A percentile compares a stretch with the other conserved stretches of the same genome.
Evolutionary conservation across 2,113 vertebrate species (phyloP).

Genomic region (Pluvialis apricaria): DNA sequence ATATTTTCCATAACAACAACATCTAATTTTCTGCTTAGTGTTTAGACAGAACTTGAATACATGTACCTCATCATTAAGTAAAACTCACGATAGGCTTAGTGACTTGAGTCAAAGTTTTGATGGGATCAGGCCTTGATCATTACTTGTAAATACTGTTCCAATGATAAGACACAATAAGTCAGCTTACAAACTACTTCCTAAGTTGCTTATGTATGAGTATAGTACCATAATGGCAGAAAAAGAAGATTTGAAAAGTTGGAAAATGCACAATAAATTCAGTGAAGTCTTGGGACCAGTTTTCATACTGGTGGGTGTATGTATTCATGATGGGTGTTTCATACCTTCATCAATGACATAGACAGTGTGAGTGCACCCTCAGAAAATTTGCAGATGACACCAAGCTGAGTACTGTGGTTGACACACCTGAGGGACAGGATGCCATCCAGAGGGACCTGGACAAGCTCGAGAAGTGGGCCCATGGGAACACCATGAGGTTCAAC

Average conservation of each 20-base stretch:
- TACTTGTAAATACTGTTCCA: neutral
- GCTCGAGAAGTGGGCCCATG: fast-evolving
- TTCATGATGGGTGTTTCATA: neutral
- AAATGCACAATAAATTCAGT: neutral
- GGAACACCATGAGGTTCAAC: neutral
- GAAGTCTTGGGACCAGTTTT: neutral
- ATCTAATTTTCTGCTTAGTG: neutral
- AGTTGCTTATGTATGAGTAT: neutral
- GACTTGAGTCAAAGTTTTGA: neutral
- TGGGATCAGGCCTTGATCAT: neutral
- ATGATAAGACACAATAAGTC: neutral
- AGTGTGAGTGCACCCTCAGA: neutral
- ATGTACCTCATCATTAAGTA: neutral
- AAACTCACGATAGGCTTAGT: neutral
- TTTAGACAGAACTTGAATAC: neutral
- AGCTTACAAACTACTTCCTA: neutral
- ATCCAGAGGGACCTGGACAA: neutral
- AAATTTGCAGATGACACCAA: neutral
- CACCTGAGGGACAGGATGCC: fast-evolving
- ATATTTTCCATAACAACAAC: neutral
- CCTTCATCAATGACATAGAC: neutral
- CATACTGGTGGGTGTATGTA: no score
- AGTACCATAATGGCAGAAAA: neutral
- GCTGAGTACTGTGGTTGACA: neutral
- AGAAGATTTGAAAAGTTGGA: neutral